Percentiles rank a stretch among this genome's conserved stretches.
Conservation (phyloP, 2,113 vertebrate genomes). For the Acrocephalus kingi region DNA sequence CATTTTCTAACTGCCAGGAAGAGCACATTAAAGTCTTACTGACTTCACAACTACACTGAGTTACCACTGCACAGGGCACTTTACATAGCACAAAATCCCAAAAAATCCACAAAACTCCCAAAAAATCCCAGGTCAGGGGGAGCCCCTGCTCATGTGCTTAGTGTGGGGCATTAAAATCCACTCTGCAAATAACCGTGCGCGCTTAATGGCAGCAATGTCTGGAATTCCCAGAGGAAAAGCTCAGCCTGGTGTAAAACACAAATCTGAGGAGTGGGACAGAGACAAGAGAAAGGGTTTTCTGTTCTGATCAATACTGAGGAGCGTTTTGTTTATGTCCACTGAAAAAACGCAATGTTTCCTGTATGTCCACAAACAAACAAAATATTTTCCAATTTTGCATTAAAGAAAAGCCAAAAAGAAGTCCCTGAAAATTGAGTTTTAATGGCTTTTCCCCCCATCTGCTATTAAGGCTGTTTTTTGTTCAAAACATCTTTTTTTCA, state of each 20-base stretch:
- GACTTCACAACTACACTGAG: neutral
- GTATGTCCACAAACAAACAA: neutral
- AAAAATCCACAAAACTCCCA: neutral
- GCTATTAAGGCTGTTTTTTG: neutral
- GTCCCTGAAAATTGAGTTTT: neutral
- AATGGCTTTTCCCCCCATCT: neutral
- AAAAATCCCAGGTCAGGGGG: neutral
- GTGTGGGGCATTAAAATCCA: rapidly evolving
- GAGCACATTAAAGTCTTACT: rapidly evolving
- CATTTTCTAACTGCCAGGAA: neutral
- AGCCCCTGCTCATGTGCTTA: neutral
- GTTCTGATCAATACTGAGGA: neutral
- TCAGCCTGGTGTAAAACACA: neutral
- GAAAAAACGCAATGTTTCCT: neutral
- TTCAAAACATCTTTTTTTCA: neutral
- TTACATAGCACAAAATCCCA: rapidly evolving
- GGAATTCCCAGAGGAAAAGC: neutral
- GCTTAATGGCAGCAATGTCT: neutral
- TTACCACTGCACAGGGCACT: rapidly evolving
- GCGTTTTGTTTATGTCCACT: neutral
- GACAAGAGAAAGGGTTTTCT: neutral
- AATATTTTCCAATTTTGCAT: neutral
- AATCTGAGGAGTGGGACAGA: neutral
- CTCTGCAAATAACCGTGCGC: rapidly evolving
- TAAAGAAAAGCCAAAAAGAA: neutral